Evolutionary conservation across 2,888 invertebrate species (phyloP).

Genomic region (Apamea sordens): DNA sequence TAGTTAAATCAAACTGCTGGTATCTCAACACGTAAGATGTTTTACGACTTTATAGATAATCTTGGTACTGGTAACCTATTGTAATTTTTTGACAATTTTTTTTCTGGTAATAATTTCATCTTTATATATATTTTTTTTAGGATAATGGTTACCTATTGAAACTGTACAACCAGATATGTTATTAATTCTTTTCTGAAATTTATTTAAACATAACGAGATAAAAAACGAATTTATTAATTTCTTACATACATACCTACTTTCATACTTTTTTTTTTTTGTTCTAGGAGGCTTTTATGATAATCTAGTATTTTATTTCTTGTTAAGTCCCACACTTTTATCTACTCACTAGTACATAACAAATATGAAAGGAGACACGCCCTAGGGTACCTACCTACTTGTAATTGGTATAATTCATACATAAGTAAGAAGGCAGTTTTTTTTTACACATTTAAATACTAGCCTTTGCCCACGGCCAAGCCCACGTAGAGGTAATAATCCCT

Average conservation of each 20-base stretch:
- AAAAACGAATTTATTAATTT: no score
- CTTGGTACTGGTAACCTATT: conserved; percentile 46
- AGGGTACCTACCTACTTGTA: no score
- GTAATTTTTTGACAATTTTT: conserved; percentile 8
- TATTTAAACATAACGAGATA: neutral
- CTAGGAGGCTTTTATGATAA: neutral
- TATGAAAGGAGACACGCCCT: no score
- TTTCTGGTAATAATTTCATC: neutral
- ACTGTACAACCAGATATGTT: neutral
- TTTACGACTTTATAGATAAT: conserved; percentile 63
- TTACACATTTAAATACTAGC: neutral
- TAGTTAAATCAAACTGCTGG: conserved; percentile 73
- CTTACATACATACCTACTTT: neutral
- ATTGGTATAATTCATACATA: neutral
- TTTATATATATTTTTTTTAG: neutral
- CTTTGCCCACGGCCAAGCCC: neutral
- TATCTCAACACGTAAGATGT: conserved; percentile 65
- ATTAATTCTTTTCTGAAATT: neutral
- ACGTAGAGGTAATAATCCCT: neutral
- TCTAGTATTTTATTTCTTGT: neutral
- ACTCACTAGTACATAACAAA: neutral
- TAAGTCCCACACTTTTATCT: neutral
- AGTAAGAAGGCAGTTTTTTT: neutral
- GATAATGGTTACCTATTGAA: neutral
- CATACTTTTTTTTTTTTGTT: neutral